Percentiles rank a stretch among this genome's conserved stretches.
These are phyloP conservation scores for Megaceryle alcyon DNA, from an alignment of 2,797 vertebrate species.

Conservation along the genomic window DNA sequence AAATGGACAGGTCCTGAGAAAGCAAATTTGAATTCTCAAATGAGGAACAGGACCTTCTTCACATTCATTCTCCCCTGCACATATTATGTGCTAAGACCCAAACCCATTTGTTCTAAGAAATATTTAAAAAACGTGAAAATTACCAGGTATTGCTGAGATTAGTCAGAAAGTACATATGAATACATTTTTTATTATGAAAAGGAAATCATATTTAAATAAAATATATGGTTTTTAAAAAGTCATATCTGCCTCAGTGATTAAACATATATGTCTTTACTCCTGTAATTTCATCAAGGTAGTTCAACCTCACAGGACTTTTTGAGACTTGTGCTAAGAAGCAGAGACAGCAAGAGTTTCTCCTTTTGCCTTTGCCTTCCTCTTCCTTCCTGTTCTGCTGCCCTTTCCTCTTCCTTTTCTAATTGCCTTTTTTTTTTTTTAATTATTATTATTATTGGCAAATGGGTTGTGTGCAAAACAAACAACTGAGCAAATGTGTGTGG, in stretches of 20 bases:
- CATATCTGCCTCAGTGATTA: slow-evolving; percentile 58
- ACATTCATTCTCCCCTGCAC: background rate
- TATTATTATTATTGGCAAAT: background rate
- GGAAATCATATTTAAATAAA: slow-evolving; percentile 88
- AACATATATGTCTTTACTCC: slow-evolving; percentile 52
- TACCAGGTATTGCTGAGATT: slow-evolving; percentile 82
- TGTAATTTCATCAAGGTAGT: slow-evolving; percentile 42
- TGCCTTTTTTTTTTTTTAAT: background rate
- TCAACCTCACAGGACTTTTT: background rate
- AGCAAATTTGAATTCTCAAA: background rate
- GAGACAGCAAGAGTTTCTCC: background rate
- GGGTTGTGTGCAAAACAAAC: background rate
- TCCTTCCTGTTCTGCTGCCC: background rate
- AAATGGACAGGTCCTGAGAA: background rate
- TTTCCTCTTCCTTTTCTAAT: background rate
- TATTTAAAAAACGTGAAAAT: slow-evolving; percentile 84
- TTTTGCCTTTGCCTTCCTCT: background rate
- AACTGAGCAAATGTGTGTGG: background rate
- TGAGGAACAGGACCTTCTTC: background rate
- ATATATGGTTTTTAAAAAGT: slow-evolving; percentile 84
- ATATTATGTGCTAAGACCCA: background rate
- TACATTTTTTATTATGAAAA: slow-evolving; percentile 87
- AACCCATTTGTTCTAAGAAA: slow-evolving; percentile 87
- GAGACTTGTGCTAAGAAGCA: background rate
- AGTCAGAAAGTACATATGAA: slow-evolving; percentile 75